Evolutionary conservation across 2,888 invertebrate species (phyloP), one percentile per base, ranked within the genome.

Genomic region (Strigamia transsilvanica): DNA sequence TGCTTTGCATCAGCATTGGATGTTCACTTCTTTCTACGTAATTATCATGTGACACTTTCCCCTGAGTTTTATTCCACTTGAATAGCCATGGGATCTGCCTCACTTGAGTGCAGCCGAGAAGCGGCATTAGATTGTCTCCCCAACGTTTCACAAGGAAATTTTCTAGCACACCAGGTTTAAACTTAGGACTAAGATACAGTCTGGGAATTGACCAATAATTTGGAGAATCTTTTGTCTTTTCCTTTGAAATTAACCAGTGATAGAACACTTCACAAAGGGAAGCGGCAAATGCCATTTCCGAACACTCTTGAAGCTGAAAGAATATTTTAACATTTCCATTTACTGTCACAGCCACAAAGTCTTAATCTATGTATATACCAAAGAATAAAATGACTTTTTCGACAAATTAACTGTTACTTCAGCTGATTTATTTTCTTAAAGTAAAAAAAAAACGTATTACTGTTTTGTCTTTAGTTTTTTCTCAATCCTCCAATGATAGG

Each of bases 231-330:
- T 27, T 73, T 2, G 73, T 27, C 2, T 27, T 15, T 73, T 32
- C 73, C 12, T 73, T 73, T 2, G 73, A 73, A 12, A 12, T 73
- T 32, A 73, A 73, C 73, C 73, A 73, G 1, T 12, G 27, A 12
- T 73, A 73, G 23, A 73, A 73, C 13, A 73, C 32, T 32, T 23
- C 73, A 13, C 73, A 73, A 0, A 73, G 13, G 2, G 73, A 27
- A 27, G 73, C 73, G 0, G 13, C 73, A 32, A 73, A 73, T 73
- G 73, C 73, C 73, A 73, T 73, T 73, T 73, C 73, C 13, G 73
- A 27, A 73, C 73, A 73, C 5, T 73, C 73, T 32, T 32, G 73
- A 0, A 73, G n/a, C 73, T 73, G 27, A 0, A 73, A 73, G 0
- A 27, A 18, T 2, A 21, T n/a, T 56, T 15, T 15, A 51, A 51